Base-by-base conservation (phyloP, 2,888 invertebrate species). In the Chrysolina americana region DNA sequence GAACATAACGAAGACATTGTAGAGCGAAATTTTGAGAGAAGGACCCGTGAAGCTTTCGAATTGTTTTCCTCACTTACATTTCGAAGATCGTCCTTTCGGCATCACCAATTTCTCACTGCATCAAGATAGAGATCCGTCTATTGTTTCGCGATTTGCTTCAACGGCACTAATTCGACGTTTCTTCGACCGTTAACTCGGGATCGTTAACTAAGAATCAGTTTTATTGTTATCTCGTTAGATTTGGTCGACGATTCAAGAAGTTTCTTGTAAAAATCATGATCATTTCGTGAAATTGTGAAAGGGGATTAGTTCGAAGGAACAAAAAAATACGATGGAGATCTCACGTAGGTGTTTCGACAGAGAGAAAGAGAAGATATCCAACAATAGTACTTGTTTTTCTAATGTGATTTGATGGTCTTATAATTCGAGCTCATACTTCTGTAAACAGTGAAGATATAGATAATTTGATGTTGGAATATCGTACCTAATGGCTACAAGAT, bases 401-500 rank as follows among this genome's bases (percentile, higher is more conserved):
- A 17, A 73, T 62, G 66, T 66, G 68, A 68, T 79, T 74, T 76
- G 81, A 82, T 82, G 81, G 82, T 81, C 79, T 83, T 82, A 82
- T 82, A 83, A 83, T 81, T 81, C 77, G 76, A 78, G 80, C 77
- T 79, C 47, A 68, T 81, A 79, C 73, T 75, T 77, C 78, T 76
- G 72, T 78, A 79, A 81, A 81, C 79, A 81, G 78, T 68, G 73
- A 78, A 78, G 78, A 78, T 81, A 79, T 79, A 78, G 81, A 82
- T 83, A 84, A 84, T 84, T 83, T 81, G 81, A 79, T 81, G 81
- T 81, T 80, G 80, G 80, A 81, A 79, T 78, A 79, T 81, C 80
- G 79, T 81, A 81, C 80, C 79, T 84, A 82, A 84, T 82, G 82
- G 81, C 81, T 79, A 80, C 81, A 79, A 80, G 77, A 81, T 79